Evolutionary conservation across 1,140 invertebrate genomes (phyloP), one percentile per base, ranked within the genome.

Genomic region (Daktulosphaira vitifoliae): DNA sequence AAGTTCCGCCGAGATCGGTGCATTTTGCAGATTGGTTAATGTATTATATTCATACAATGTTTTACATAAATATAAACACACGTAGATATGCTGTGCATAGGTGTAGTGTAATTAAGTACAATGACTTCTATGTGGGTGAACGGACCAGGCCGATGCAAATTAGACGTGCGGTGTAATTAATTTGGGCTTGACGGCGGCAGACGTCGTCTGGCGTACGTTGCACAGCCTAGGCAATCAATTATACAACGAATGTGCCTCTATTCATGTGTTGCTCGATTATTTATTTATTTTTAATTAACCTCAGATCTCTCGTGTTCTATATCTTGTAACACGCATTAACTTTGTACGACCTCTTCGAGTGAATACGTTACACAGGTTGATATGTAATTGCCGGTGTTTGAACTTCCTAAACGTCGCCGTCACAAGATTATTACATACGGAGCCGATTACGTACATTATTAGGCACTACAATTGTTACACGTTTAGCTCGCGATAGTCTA

Each of bases 101-200:
- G 23, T n/a, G 18, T 56, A 26, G 44, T 16, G 39, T 15, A 44
- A 3, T 3, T n/a, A 29, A 38, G 53, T 20, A 48, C 42, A 62
- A 46, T 46, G 54, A 62, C 56, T 62, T 11, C 11, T 16, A 20
- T 46, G 54, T 59, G 39, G 39, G 54, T 48, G 56, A 48, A 62
- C 42, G 56, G 25, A 48, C 56, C 13, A 1, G 25, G 42, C 46
- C 11, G 39, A 46, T 59, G 42, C 54, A 59, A 46, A 59, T 59
- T 59, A 59, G 25, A 46, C 42, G 25, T 9, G 11, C 38, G 44
- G 26, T 15, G 22, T 25, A 33, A 62, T 62, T 46, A 48, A 48
- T 62, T 62, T 48, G 38, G 56, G 26, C 42, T 18, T n/a, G 2
- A n/a, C n/a, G 25, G 42, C 11, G n/a, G 3, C 9, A 18, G 13